Evolutionary conservation across 2,888 invertebrate genomes (phyloP), one percentile per base, ranked within the genome.

Genomic region (Liodrosophila aerea): DNA sequence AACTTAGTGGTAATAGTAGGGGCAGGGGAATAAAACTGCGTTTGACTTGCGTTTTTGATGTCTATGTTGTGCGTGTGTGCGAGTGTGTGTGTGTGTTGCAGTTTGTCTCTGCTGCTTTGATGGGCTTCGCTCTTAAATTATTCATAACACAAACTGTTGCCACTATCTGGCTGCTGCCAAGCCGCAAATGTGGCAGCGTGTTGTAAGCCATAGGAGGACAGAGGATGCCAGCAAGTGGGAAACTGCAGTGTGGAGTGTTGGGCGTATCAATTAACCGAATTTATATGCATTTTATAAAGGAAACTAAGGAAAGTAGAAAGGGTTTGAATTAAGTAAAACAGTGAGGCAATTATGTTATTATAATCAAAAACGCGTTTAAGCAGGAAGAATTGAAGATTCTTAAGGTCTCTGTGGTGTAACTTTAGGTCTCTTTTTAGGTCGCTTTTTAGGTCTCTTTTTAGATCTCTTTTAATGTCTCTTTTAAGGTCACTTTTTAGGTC

Each of bases 131-230:
- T 64, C 73, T 75, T 83, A 83, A 80, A 80, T 83, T 80, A 80
- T 80, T 83, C 80, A 80, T 80, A 83, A 75, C 80, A 76, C 75
- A 80, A 81, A 80, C 81, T 80, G 75, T 76, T 80, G 75, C 84
- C 67, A 76, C 78, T 73, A 80, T 80, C 78, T 63, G 64, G 22
- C 39, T 53, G 67, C 52, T 56, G 71, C 46, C 64, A 72, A 72
- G 50, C 68, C 72, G 45, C 68, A 72, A 64, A 61, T 61, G 60
- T 44, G 63, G 44, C 40, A 64, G 41, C 12, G 31, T 37, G 18
- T n/a, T 15, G 18, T 39, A 40, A 4, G 27, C 8, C 1, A 7
- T 27, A 16, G n/a, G 50, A 47, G 56, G 5, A 5, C 1, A 7
- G 2, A 7, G 16, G 12, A 5, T 11, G 36, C n/a, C 4, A 33